These are phyloP conservation scores for Sarcoramphus papa DNA, from an alignment of 2,797 vertebrate species.

Conservation along the genomic window DNA sequence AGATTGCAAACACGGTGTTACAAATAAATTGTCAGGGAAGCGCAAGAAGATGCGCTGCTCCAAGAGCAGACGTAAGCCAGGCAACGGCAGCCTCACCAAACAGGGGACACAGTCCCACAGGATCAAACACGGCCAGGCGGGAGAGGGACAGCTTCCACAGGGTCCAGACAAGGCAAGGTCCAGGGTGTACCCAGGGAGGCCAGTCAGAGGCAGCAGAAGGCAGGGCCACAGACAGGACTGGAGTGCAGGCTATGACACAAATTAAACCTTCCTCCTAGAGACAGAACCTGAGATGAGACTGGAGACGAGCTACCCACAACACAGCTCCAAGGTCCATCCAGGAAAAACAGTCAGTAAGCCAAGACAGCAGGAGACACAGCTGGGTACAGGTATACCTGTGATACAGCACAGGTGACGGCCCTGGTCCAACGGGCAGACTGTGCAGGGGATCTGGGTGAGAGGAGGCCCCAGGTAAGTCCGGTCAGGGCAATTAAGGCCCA, in stretches of 20 bases:
- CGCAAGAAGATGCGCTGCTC: not conserved
- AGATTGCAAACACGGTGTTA: rapidly evolving
- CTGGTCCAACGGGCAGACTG: not conserved
- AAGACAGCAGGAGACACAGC: not conserved
- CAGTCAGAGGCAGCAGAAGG: not conserved
- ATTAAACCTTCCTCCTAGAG: not conserved
- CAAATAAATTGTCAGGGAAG: not conserved
- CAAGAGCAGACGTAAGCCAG: not conserved
- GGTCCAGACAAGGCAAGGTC: not conserved
- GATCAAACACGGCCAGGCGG: no score
- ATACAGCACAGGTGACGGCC: no score
- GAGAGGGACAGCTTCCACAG: not conserved
- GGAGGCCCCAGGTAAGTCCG: no score
- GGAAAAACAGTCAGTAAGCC: not conserved
- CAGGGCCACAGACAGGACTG: not conserved
- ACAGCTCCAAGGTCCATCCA: not conserved
- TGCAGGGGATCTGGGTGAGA: not conserved
- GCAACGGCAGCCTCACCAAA: not conserved
- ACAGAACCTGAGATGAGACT: not conserved
- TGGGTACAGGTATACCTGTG: no score
- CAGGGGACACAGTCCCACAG: not conserved
- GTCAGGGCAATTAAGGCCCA: not conserved
- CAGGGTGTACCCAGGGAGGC: not conserved
- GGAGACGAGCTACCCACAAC: not conserved
- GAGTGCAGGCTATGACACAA: not conserved